Evolutionary conservation across 2,113 vertebrate species (phyloP).

Genomic region (Coturnix japonica): DNA sequence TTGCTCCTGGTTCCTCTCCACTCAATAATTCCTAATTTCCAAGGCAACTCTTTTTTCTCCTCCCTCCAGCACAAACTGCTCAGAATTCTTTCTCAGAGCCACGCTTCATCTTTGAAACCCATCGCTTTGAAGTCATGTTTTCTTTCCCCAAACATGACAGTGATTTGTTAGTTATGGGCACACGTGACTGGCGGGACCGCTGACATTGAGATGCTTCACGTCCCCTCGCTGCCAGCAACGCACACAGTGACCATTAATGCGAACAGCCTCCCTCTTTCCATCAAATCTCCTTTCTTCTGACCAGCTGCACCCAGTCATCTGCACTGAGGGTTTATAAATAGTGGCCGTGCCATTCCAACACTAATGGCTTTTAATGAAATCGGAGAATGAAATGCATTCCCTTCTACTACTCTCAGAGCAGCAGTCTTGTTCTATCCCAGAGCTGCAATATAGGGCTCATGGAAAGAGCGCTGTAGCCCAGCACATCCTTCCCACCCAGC

Average conservation of each 20-base stretch:
- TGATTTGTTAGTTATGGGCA: neutral
- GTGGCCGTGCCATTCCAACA: slow-evolving; percentile 35
- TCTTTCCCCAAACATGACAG: neutral
- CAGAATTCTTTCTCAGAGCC: neutral
- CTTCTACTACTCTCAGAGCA: neutral
- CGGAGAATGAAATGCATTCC: slow-evolving; percentile 11
- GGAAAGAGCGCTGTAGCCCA: slow-evolving; percentile 9
- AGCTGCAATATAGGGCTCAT: neutral
- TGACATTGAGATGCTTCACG: neutral
- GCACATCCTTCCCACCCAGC: slow-evolving; percentile 37
- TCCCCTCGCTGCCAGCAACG: neutral
- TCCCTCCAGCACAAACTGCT: neutral
- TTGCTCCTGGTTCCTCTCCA: neutral
- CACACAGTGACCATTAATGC: neutral
- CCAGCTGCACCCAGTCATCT: slow-evolving; percentile 44
- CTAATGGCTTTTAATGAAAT: slow-evolving; percentile 39
- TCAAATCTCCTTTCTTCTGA: neutral
- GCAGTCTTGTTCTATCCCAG: neutral
- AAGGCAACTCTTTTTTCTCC: neutral
- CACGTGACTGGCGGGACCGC: neutral
- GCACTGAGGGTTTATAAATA: slow-evolving; percentile 26
- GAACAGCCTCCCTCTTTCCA: neutral
- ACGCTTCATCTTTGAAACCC: neutral
- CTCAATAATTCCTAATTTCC: neutral
- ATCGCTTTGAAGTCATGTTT: neutral